Base-by-base conservation (phyloP, 23 tunicate genomes). In the Trididemnum nubilum region DNA sequence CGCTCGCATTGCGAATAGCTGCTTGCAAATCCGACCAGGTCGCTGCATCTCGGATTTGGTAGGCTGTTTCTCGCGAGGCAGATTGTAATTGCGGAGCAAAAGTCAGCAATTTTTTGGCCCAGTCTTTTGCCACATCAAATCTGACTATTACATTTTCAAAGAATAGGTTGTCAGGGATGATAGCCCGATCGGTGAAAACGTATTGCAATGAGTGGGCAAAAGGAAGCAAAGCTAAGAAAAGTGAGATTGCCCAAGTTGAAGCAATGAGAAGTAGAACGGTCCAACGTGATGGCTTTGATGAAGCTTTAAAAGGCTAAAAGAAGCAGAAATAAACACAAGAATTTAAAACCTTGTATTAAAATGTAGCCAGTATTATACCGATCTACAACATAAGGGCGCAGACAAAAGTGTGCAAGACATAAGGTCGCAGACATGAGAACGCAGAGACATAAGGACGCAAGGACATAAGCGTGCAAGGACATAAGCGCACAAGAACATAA, bases 251-350 rank as follows among this genome's bases (percentile, higher is more conserved):
- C 87, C 87, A 83, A 0, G 81, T 22, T 15, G 58, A 1, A 57
- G 35, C 0, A 0, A 83, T 60, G 37, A 64, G 5, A 36, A 83
- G 2, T 27, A 83, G 26, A 1, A 83, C 81, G 12, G 35, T 34
- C 22, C 19, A 28, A 4, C 29, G 60, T 0, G 59, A 0, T n/a
- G 87, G 87, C 24, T 83, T 23, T 7, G 4, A 1, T 2, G 87
- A 83, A 19, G 87, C 87, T 32, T 59, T 24, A 28, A 83, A 83
- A 0, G 87, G 87, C 87, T 83, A 73, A 35, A 83, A 73, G 24
- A 73, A 73, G 35, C 31, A 57, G n/a, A n/a, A n/a, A n/a, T n/a
- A n/a, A n/a, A n/a, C n/a, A n/a, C n/a, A n/a, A n/a, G n/a, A n/a
- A n/a, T n/a, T n/a, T n/a, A n/a, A n/a, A n/a, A n/a, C n/a, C n/a